These are phyloP conservation scores for Erpobdella octoculata DNA, from an alignment of 2,888 invertebrate species.

Conservation along the genomic window DNA sequence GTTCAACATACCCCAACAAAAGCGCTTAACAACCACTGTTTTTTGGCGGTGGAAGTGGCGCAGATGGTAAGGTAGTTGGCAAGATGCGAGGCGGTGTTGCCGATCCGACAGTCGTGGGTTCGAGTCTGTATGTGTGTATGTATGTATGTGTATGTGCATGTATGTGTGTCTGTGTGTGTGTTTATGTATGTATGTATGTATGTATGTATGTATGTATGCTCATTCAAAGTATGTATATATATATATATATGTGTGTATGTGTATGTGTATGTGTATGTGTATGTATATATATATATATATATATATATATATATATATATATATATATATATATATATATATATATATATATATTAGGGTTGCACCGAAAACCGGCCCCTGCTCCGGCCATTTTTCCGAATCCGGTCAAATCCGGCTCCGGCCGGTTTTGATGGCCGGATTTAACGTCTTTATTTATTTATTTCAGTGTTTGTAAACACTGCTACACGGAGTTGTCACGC, in stretches of 20 bases:
- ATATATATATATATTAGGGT: background rate
- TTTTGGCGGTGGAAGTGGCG: too few species aligned
- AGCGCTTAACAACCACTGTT: too few species aligned
- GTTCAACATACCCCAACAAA: too few species aligned
- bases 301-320: background rate
- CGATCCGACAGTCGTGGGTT: too few species aligned
- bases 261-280: background rate
- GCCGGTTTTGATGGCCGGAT: too few species aligned
- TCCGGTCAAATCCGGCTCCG: background rate
- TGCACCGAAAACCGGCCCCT: too few species aligned
- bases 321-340: conserved; percentile 14
- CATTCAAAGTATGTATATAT: too few species aligned
- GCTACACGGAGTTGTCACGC: too few species aligned
- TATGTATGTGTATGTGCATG: background rate
- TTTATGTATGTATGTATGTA: background rate
- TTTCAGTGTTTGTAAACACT: too few species aligned
- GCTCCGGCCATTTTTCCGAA: background rate
- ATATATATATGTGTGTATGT: background rate
- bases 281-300: background rate
- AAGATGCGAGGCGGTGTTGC: too few species aligned
- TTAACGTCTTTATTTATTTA: too few species aligned
- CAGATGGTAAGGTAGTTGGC: too few species aligned
- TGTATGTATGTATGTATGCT: conserved; percentile 7
- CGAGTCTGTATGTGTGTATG: background rate
- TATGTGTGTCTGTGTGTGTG: background rate